These are phyloP conservation scores for Anhinga rufa DNA, from an alignment of 2,113 vertebrate genomes.

Conservation along the genomic window DNA sequence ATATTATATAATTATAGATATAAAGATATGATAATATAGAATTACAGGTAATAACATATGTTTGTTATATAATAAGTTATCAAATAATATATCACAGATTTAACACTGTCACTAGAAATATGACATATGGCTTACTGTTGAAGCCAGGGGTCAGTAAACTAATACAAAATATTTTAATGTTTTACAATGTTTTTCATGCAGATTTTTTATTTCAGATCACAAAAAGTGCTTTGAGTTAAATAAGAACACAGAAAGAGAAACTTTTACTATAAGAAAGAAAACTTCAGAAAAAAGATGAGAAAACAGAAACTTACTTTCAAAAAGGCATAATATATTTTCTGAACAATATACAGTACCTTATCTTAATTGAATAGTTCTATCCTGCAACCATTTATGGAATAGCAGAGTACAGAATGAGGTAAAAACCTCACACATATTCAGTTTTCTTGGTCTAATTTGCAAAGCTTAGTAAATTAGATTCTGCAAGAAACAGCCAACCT, in stretches of 20 bases:
- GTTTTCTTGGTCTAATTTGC: slow-evolving; percentile 44
- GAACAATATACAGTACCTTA: slow-evolving; percentile 42
- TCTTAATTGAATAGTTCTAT: slow-evolving; percentile 54
- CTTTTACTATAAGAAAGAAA: background rate
- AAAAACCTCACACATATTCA: slow-evolving; percentile 1
- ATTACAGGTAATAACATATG: background rate
- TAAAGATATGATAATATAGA: background rate
- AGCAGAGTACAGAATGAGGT: slow-evolving; percentile 1
- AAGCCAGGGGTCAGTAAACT: background rate
- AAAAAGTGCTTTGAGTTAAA: background rate
- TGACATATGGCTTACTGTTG: background rate
- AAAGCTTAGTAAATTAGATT: slow-evolving; percentile 55
- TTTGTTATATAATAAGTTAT: background rate
- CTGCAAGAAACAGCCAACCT: background rate
- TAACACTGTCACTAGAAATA: background rate
- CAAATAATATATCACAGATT: background rate
- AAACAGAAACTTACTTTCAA: slow-evolving; percentile 27
- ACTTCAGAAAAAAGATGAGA: slow-evolving; percentile 35
- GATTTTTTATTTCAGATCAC: background rate
- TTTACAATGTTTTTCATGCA: background rate
- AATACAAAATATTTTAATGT: background rate
- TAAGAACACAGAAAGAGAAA: background rate
- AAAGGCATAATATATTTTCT: slow-evolving; percentile 42
- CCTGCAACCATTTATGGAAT: slow-evolving; percentile 19
- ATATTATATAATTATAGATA: background rate